Percentiles rank a stretch among this genome's conserved stretches.
phyloP scores from a whole-genome alignment of 2,797 vertebrate genomes.

The Spatula clypeata region DNA sequence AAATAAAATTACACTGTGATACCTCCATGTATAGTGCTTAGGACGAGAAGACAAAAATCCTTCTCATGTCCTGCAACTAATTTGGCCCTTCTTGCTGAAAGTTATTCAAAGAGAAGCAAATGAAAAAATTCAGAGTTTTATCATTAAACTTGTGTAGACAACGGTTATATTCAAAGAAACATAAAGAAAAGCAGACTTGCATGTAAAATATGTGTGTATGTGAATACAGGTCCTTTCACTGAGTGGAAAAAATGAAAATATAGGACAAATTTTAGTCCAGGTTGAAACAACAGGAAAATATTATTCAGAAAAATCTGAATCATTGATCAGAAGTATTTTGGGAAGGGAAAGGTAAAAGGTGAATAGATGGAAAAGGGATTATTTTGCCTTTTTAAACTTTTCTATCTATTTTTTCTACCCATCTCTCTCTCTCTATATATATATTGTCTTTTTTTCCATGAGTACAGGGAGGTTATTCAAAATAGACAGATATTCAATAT shows the following conservation, averaged over 20 bases:
- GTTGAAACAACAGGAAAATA: neutral
- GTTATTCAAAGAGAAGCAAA: neutral
- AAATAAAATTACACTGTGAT: no score
- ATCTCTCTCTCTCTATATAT: neutral
- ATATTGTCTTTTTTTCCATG: neutral
- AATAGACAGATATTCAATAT: neutral
- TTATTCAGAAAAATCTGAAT: neutral
- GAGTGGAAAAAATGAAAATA: neutral
- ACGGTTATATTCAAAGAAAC: neutral
- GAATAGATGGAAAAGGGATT: neutral
- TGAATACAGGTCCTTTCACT: neutral
- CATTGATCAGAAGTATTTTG: neutral
- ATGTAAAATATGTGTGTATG: rapidly evolving
- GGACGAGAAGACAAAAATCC: neutral
- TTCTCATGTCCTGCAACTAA: neutral
- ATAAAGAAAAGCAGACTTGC: neutral
- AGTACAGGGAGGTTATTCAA: neutral
- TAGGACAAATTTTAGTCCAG: neutral
- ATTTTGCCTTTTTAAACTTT: neutral
- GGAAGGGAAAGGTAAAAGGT: neutral
- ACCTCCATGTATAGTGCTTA: neutral
- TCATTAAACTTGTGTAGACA: neutral
- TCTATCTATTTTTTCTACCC: neutral
- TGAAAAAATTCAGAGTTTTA: neutral
- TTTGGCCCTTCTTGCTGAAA: neutral